These are phyloP conservation scores for Brachionus angularis DNA, from an alignment of 1,140 invertebrate species.

Conservation along the genomic window DNA sequence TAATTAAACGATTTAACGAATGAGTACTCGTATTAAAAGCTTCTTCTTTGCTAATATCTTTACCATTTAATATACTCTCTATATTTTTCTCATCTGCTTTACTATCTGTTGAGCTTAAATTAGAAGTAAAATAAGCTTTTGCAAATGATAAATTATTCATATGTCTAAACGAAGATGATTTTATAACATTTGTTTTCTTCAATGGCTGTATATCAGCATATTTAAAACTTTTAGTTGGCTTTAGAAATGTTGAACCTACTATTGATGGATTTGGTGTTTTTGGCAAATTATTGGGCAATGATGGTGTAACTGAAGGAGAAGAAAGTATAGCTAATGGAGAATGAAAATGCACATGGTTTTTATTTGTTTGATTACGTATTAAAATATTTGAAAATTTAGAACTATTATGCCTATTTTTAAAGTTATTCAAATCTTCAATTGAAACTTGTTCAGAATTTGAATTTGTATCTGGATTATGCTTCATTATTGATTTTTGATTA, in stretches of 20 bases:
- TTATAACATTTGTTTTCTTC: background rate
- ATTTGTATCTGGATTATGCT: background rate
- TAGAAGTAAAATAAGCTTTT: background rate
- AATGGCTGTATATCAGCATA: background rate
- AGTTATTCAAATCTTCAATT: background rate
- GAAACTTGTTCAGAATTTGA: background rate
- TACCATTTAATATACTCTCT: conserved; percentile 5
- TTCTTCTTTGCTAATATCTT: background rate
- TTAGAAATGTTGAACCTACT: background rate
- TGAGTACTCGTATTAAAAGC: background rate
- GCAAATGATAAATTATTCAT: background rate
- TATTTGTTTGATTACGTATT: conserved; percentile 17
- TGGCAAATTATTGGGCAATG: background rate
- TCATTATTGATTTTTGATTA: no score
- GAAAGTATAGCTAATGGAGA: background rate
- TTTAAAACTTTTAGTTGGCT: background rate
- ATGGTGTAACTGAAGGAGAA: background rate
- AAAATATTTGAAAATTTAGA: background rate
- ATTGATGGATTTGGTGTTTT: background rate
- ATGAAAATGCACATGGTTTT: conserved; percentile 13
- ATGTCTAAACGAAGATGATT: conserved; percentile 1
- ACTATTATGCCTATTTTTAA: conserved; percentile 11
- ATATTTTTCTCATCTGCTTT: conserved; percentile 3
- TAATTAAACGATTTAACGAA: background rate
- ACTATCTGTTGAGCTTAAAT: background rate